Evolutionary conservation across 2,113 vertebrate genomes (phyloP).

Genomic region (Nibea coibor): DNA sequence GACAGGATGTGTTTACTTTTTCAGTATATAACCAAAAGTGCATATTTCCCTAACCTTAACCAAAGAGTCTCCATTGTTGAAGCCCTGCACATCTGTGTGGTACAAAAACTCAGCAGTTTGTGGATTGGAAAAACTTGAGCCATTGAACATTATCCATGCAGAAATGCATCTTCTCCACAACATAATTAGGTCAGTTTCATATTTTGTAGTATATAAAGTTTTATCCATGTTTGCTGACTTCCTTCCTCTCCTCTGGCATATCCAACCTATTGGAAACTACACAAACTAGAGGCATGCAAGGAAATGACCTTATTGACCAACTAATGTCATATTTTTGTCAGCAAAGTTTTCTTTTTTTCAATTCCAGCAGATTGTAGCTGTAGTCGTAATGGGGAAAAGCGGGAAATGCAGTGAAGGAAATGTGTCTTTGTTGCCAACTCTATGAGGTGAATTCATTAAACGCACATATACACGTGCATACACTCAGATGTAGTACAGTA

Average conservation of each 20-base stretch:
- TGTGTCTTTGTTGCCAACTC: neutral
- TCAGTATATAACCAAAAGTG: neutral
- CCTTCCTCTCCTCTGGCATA: no score
- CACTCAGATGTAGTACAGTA: neutral
- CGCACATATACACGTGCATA: neutral
- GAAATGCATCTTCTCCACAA: neutral
- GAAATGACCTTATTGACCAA: neutral
- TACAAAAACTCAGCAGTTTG: neutral
- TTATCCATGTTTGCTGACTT: no score
- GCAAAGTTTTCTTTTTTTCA: neutral
- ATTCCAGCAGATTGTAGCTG: neutral
- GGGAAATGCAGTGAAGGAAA: neutral
- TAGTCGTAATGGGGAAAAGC: neutral
- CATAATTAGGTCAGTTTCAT: neutral
- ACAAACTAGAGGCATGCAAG: no score
- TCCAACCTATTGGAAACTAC: no score
- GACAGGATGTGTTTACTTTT: conserved; percentile 7
- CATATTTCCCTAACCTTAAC: neutral
- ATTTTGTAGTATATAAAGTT: neutral
- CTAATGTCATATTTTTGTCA: neutral
- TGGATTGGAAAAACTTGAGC: neutral
- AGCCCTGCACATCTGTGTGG: neutral
- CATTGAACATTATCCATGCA: neutral
- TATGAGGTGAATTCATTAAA: neutral
- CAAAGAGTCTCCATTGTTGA: neutral